These are phyloP conservation scores for Trichosurus vulpecula DNA, from an alignment of 2,797 vertebrate genomes.

Conservation along the genomic window DNA sequence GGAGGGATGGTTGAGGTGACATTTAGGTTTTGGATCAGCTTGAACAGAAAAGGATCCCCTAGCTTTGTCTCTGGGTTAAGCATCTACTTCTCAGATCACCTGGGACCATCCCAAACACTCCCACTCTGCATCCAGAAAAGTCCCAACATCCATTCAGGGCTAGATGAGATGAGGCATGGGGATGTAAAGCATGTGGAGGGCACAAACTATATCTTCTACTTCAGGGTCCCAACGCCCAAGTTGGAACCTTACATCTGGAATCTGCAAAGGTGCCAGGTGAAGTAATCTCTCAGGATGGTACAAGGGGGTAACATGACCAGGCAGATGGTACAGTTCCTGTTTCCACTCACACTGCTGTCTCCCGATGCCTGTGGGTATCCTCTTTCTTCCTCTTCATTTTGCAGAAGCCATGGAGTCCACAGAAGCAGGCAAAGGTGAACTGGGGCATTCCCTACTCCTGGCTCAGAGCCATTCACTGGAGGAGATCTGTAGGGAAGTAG, in stretches of 20 bases:
- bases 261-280: background rate
- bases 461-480: conserved; percentile 60
- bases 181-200: background rate
- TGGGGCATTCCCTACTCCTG: conserved; percentile 90
- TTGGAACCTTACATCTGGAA: background rate
- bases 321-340: background rate
- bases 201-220: background rate
- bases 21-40: background rate
- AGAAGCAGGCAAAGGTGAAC: conserved; percentile 97
- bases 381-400: conserved; percentile 89
- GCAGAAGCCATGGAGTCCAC: conserved; percentile 94
- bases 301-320: background rate
- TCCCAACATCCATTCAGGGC: background rate
- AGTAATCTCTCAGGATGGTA: background rate
- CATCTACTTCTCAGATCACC: background rate
- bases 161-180: background rate
- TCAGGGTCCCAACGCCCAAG: background rate
- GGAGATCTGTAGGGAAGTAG: conserved; percentile 73
- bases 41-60: background rate
- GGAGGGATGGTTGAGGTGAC: background rate
- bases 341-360: conserved; percentile 87
- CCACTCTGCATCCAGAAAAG: background rate
- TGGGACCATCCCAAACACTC: background rate
- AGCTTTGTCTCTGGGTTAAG: background rate
- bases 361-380: conserved; percentile 81